Evolutionary conservation across 2,113 vertebrate species (phyloP).

Genomic region (Colossoma macropomum): DNA sequence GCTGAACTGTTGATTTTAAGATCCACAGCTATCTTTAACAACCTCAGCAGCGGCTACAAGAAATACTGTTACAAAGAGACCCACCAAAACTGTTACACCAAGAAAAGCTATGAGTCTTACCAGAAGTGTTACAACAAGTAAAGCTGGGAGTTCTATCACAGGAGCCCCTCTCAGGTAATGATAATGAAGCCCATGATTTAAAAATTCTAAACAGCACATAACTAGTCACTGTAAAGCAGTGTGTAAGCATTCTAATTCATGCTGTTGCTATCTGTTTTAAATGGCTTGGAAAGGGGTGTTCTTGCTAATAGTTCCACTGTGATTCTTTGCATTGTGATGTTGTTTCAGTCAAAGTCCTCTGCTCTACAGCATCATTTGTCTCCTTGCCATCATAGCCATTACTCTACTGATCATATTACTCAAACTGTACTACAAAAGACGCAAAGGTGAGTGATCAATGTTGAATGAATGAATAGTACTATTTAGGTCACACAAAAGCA

Average conservation of each 20-base stretch:
- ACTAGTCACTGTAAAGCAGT: no score
- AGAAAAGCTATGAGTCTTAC: neutral
- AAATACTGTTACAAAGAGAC: neutral
- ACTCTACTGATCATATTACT: conserved; percentile 30
- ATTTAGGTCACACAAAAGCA: no score
- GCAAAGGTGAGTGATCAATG: conserved; percentile 6
- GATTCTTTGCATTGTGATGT: neutral
- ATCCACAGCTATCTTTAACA: neutral
- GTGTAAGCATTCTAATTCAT: no score
- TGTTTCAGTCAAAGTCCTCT: neutral
- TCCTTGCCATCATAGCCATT: conserved; percentile 14
- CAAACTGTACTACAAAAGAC: neutral
- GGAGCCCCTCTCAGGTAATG: neutral
- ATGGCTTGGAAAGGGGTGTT: no score
- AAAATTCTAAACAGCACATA: no score
- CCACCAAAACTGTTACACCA: neutral
- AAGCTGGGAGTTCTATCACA: fast-evolving
- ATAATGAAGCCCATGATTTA: neutral
- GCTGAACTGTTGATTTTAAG: neutral
- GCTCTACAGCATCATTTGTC: conserved; percentile 21
- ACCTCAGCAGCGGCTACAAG: neutral
- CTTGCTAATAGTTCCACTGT: neutral
- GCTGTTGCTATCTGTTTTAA: no score
- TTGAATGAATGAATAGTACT: neutral
- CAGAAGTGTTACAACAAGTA: neutral